A percentile compares a stretch with the other conserved stretches of the same genome.
phyloP scores from a whole-genome alignment of 2,888 invertebrate genomes.

The Lacanobia wlatinum region DNA sequence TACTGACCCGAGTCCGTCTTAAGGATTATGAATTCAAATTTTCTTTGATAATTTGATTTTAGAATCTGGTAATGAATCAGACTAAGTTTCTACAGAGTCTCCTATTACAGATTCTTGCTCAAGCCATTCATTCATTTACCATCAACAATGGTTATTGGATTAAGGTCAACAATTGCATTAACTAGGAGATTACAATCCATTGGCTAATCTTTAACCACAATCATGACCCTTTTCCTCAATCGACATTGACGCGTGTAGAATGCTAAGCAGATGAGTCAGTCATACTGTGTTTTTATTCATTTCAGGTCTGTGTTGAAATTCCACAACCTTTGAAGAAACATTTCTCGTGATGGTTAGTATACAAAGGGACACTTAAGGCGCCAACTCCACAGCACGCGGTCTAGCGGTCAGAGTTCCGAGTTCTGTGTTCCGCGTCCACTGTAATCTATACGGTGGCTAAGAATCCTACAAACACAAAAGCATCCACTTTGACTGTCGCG shows the following conservation, averaged over 20 bases:
- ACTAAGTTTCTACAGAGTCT: neutral
- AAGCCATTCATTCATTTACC: constrained; percentile 23
- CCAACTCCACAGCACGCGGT: too few relatives aligned
- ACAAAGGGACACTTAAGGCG: too few relatives aligned
- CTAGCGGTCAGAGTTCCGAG: too few relatives aligned
- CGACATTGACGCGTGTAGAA: constrained; percentile 29
- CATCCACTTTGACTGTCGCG: too few relatives aligned
- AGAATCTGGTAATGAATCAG: too few relatives aligned
- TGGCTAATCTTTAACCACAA: constrained; percentile 45
- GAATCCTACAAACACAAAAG: too few relatives aligned
- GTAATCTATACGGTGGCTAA: too few relatives aligned
- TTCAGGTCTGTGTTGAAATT: neutral
- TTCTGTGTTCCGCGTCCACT: too few relatives aligned
- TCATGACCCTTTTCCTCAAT: constrained; percentile 56
- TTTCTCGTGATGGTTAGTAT: neutral
- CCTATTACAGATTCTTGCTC: constrained; percentile 16
- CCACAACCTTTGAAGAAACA: neutral
- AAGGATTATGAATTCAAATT: too few relatives aligned
- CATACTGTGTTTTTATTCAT: constrained; percentile 1
- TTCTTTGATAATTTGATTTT: too few relatives aligned
- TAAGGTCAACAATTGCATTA: constrained; percentile 29
- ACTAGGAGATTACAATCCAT: constrained; percentile 30
- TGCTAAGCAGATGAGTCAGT: constrained; percentile 22
- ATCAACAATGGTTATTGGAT: constrained; percentile 21
- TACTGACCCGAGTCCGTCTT: too few relatives aligned